Base-by-base conservation (phyloP, 2,113 vertebrate species). In the Callaeas wilsoni region DNA sequence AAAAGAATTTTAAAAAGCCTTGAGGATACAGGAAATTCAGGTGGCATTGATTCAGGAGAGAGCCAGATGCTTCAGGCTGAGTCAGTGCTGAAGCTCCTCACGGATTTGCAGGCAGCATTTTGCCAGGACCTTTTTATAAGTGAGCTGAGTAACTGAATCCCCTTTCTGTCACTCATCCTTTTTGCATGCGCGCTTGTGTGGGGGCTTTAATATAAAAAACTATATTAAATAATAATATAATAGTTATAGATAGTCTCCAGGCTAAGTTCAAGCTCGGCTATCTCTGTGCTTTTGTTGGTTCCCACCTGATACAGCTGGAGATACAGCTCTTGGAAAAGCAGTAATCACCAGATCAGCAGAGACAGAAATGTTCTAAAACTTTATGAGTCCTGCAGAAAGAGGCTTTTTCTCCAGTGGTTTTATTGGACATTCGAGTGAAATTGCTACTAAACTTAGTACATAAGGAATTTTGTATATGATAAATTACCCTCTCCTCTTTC, bases 21-120 rank as follows among this genome's bases (percentile, higher is more conserved):
- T 3, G 11, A 84, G 46, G 55, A 77, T 78, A 42, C 18, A 39
- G 71, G 62, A 93, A 94, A 90, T 88, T 84, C 65, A 84, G 47
- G 37, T 77, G 60, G 27, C 47, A 78, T 47, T 81, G 79, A 60
- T 90, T 88, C 82, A 86, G 59, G 30, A 85, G 63, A 74, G 35
- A 62, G 32, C 25, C 52, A 81, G 39, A 65, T 84, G 90, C 56
- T 92, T 86, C 39, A 76, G 67, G 63, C 68, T 93, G 82, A 95
- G 82, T 75, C 80, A 84, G 32, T 81, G 60, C 35, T 84, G 79
- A 85, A 73, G 4, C 32, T 70, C 35, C n/a, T 81, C 41, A 30
- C 39, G 71, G 39, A 75, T 44, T 70, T 71, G 52, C 35, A 90
- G 37, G 56, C 47, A 92, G 25, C 23, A 57, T 84, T 91, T 81